Percentiles rank a stretch among this genome's conserved stretches.
phyloP scores from a whole-genome alignment of 1,140 invertebrate genomes.

The Samia ricini region DNA sequence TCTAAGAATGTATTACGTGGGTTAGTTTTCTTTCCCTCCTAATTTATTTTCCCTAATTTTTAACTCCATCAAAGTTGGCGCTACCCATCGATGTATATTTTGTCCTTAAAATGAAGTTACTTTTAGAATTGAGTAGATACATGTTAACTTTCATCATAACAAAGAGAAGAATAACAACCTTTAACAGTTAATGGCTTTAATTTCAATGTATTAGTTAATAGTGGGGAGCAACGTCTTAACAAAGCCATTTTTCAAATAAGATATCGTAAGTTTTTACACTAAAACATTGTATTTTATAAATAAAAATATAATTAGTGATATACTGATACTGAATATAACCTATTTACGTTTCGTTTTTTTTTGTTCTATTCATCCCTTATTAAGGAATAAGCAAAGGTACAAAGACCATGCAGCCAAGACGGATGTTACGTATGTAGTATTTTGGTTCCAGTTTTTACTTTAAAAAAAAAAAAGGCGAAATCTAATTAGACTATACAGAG shows the following conservation, averaged over 20 bases:
- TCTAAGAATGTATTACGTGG: constrained; percentile 83
- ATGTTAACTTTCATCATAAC: not conserved
- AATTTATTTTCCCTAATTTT: constrained; percentile 53
- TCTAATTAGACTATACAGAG: no score
- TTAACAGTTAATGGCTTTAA: not conserved
- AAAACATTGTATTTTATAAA: constrained; percentile 13
- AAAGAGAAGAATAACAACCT: not conserved
- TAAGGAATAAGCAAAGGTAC: no score
- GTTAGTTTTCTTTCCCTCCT: constrained; percentile 54
- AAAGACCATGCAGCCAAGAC: no score
- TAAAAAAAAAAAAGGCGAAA: no score
- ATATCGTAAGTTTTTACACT: not conserved
- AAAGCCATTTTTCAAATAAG: constrained; percentile 31
- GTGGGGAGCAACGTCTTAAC: constrained; percentile 38
- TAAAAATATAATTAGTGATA: constrained; percentile 2
- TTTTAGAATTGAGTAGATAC: not conserved
- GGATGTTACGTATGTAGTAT: no score
- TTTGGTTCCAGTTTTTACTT: no score
- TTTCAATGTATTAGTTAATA: constrained; percentile 26
- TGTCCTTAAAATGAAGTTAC: constrained; percentile 35
- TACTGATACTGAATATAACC: not conserved
- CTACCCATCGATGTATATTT: constrained; percentile 64
- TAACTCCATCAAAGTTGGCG: constrained; percentile 59
- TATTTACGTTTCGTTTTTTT: no score
- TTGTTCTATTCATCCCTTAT: no score